These are phyloP conservation scores for Globodera rostochiensis DNA, from an alignment of 1,140 invertebrate genomes.

Conservation along the genomic window DNA sequence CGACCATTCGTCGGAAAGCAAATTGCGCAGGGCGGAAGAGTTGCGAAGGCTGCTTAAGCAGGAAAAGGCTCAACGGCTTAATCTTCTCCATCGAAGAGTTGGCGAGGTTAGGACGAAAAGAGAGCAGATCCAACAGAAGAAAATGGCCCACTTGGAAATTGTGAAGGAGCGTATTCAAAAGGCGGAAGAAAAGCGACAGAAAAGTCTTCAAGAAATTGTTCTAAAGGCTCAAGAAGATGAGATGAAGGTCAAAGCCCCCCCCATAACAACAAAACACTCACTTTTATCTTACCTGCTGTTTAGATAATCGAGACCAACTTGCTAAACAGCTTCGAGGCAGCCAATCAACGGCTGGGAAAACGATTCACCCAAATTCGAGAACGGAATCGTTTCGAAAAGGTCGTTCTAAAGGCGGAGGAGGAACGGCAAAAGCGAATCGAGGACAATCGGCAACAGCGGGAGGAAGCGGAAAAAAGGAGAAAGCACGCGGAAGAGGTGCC, in stretches of 20 bases:
- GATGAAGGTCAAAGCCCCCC: constrained; percentile 29
- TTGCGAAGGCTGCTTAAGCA: constrained; percentile 45
- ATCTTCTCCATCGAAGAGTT: constrained; percentile 40
- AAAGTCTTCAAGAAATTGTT: constrained; percentile 55
- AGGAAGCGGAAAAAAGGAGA: constrained; percentile 47
- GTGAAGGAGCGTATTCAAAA: constrained; percentile 45
- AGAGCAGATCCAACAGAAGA: constrained; percentile 42
- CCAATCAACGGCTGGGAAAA: constrained; percentile 37
- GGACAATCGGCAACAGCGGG: constrained; percentile 48
- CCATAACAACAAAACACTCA: no score
- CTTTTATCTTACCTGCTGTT: background rate
- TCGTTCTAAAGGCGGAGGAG: constrained; percentile 38
- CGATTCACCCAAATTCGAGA: constrained; percentile 32
- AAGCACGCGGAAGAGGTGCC: constrained; percentile 37
- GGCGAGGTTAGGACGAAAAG: constrained; percentile 43
- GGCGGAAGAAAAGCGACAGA: constrained; percentile 53
- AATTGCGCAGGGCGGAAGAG: constrained; percentile 53
- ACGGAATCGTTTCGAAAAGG: constrained; percentile 32
- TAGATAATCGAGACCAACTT: constrained; percentile 49
- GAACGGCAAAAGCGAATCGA: constrained; percentile 37
- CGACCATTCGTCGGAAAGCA: constrained; percentile 12
- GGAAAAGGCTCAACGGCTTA: constrained; percentile 43
- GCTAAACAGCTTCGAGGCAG: constrained; percentile 50
- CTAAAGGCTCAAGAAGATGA: constrained; percentile 53
- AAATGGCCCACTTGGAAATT: constrained; percentile 39